Evolutionary conservation across 2,888 invertebrate genomes (phyloP).

Genomic region (Ischnura elegans): DNA sequence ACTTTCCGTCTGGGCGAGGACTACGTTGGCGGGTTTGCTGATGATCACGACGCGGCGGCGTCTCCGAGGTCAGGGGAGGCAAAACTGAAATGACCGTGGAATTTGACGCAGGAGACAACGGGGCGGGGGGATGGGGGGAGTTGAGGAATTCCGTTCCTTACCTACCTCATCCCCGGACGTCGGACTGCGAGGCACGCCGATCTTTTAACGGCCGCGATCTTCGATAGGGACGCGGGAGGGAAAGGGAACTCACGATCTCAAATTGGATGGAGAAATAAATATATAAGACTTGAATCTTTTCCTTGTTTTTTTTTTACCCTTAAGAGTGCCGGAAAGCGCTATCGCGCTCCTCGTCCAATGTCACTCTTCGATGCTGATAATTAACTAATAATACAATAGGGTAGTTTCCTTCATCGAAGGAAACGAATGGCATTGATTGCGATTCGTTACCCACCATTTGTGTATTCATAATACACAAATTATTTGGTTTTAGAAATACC

Average conservation of each 20-base stretch:
- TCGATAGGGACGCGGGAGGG: not conserved
- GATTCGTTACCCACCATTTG: no score
- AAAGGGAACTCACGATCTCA: not conserved
- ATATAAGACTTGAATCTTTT: not conserved
- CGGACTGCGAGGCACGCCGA: not conserved
- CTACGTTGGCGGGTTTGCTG: slow-evolving; percentile 24
- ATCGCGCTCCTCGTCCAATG: not conserved
- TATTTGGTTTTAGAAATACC: no score
- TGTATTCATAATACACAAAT: no score
- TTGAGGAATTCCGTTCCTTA: slow-evolving; percentile 33
- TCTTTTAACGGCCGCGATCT: not conserved
- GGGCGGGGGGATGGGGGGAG: no score
- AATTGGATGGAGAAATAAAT: no score
- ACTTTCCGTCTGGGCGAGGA: slow-evolving; percentile 41
- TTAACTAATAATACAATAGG: no score
- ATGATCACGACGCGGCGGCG: slow-evolving; percentile 22
- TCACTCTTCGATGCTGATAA: no score
- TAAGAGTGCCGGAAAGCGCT: no score
- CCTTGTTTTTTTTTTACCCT: not conserved
- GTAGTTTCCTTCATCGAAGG: no score
- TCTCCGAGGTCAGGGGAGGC: slow-evolving; percentile 55
- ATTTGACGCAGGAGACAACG: slow-evolving; percentile 37
- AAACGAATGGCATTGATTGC: no score
- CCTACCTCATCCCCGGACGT: not conserved
- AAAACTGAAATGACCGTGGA: slow-evolving; percentile 37